Percentiles rank a stretch among this genome's conserved stretches.
These are phyloP conservation scores for Baronia brevicornis DNA, from an alignment of 2,888 invertebrate species.

Conservation along the genomic window DNA sequence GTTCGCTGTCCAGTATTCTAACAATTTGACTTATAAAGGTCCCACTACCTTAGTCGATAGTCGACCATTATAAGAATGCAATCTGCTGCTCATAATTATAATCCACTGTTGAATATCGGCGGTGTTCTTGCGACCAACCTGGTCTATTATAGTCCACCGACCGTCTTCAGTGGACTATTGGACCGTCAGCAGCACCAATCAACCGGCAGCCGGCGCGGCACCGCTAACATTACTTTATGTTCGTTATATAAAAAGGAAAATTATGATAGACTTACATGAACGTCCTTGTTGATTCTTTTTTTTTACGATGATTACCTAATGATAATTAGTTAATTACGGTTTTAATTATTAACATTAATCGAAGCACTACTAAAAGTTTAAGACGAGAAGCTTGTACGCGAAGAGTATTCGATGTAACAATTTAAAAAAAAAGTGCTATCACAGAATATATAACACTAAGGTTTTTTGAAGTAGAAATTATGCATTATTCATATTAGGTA, in stretches of 20 bases:
- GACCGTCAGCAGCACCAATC: slow-evolving; percentile 18
- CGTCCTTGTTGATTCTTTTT: slow-evolving; percentile 70
- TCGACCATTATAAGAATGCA: too few species aligned
- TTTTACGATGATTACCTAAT: slow-evolving; percentile 60
- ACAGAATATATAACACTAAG: slow-evolving; percentile 60
- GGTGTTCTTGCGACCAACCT: too few species aligned
- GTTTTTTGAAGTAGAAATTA: slow-evolving; percentile 71
- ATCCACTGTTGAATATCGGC: too few species aligned
- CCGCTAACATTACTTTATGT: slow-evolving; percentile 52
- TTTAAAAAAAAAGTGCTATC: slow-evolving; percentile 56
- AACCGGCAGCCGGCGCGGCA: slow-evolving; percentile 25
- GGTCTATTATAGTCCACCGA: too few species aligned
- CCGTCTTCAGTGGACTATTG: neutral
- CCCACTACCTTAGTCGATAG: too few species aligned
- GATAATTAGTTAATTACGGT: slow-evolving; percentile 78
- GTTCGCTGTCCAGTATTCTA: neutral
- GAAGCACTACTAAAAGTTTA: slow-evolving; percentile 59
- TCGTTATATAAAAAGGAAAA: slow-evolving; percentile 72
- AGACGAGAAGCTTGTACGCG: slow-evolving; percentile 71
- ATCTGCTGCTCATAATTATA: too few species aligned
- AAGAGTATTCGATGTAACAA: slow-evolving; percentile 64
- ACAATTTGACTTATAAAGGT: too few species aligned
- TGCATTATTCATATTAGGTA: slow-evolving; percentile 76
- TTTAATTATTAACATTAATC: slow-evolving; percentile 73
- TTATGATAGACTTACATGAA: slow-evolving; percentile 72